Base-by-base conservation (phyloP, 2,797 vertebrate genomes). In the Falco cherrug region DNA sequence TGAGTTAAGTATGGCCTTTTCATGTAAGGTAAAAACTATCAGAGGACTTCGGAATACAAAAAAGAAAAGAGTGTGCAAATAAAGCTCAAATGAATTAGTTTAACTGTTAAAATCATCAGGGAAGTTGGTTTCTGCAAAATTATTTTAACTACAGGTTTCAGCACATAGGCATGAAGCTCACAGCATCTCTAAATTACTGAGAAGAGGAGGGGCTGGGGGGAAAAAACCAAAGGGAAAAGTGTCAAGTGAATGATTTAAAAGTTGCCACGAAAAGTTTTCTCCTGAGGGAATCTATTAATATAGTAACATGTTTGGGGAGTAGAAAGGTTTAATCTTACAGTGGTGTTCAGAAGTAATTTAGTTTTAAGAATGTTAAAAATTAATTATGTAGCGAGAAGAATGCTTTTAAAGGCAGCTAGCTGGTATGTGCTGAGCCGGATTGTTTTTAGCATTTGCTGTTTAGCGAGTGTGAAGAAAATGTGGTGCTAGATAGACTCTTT, bases 1-100 rank as follows among this genome's bases (percentile, higher is more conserved):
- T 74, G 84, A 93, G 88, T 96, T 95, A 87, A 65, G 84, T 63
- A 31, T 60, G 69, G 59, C 81, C 91, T 89, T 65, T 86, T 96
- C 85, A 81, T 68, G 82, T 47, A 79, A 41, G 37, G 87, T 37
- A 50, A 5, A 83, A 85, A 43, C 85, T 51, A 60, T 54, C 37
- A 2, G 51, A 41, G 75, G 60, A 71, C 35, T 13, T 48, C 9
- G 76, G 64, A 65, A 75, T 51, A 31, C 57, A 53, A 41, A 84
- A 50, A 28, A 60, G 48, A 12, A 63, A 48, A 47, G 48, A 9
- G 16, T 57, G 92, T 80, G 79, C 75, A 87, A 48, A 53, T 57
- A 39, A 61, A 90, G 56, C 48, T 64, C 39, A 15, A 8, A 67
- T 35, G 12, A 48, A 45, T 84, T 31, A 1, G 14, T 75, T 75